Evolutionary conservation across 2,797 vertebrate genomes (phyloP).

Genomic region (Poliocrania exsul): DNA sequence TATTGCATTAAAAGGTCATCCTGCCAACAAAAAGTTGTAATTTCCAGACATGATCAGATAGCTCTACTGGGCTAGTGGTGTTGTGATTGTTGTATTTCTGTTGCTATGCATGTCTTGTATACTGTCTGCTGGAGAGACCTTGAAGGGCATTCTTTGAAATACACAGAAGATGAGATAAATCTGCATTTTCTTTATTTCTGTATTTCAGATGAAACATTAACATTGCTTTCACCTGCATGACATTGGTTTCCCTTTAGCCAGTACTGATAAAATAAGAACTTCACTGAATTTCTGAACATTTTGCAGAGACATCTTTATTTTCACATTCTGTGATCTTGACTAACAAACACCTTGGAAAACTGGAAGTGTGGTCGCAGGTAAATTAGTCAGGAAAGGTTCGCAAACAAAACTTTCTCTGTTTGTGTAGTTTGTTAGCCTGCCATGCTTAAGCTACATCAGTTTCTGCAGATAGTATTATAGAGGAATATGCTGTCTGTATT

Average conservation of each 20-base stretch:
- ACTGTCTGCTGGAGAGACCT: not conserved
- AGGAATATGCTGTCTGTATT: not conserved
- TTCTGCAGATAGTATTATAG: not conserved
- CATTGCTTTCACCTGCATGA: not conserved
- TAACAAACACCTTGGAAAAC: not conserved
- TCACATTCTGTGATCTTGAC: not conserved
- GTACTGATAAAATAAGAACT: not conserved
- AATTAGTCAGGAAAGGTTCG: not conserved
- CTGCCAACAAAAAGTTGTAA: not conserved
- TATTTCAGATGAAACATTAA: not conserved
- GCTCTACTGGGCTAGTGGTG: not conserved
- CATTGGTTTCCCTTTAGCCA: not conserved
- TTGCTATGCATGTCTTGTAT: not conserved
- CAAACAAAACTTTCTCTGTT: not conserved
- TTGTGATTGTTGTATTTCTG: slow-evolving; percentile 8
- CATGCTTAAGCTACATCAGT: not conserved
- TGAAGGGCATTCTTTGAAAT: not conserved
- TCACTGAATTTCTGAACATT: not conserved
- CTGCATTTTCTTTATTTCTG: not conserved
- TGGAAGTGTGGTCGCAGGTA: not conserved
- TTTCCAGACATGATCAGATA: not conserved
- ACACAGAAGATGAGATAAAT: not conserved
- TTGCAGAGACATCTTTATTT: not conserved
- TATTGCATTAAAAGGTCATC: not conserved
- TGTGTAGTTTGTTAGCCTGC: not conserved